Evolutionary conservation across 2,888 invertebrate genomes (phyloP), one percentile per base, ranked within the genome.

Genomic region (Dynastes tityus): DNA sequence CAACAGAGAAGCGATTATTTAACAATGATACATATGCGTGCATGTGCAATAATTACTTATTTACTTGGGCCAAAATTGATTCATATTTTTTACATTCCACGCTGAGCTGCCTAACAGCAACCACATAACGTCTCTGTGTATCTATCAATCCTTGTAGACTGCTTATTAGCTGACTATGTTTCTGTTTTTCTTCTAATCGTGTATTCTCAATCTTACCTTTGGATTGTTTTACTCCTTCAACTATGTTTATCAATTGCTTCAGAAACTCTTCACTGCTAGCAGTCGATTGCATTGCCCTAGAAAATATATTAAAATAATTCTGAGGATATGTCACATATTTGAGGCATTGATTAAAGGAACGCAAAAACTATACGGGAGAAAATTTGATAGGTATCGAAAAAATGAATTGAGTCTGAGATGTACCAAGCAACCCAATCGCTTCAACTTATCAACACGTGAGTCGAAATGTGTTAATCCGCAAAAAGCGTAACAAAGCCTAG

Each of bases 251-350:
- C 85, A 98, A 95, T 88, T 98, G 97, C 79, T 94, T 92, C 85
- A 98, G 91, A 87, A 98, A 98, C 86, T 98, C 96, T 85, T 97
- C 96, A 83, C 95, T 94, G 37, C 95, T 94, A 81, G 93, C 92
- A 4, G 91, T 89, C 9, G 95, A 95, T 64, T 94, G 92, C 95
- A 97, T 96, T 1, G 97, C 97, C 87, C 96, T 95, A 16, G 86
- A 76, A 86, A 85, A 85, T 61, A 27, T 63, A 74, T 78, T 70
- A 77, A 40, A 70, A 22, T 22, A n/a, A 45, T 9, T 45, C 2
- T 6, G 45, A 45, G 9, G 32, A 32, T 32, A 29, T 32, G 32
- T 32, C 32, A 32, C 32, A 32, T 5, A 32, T 32, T 32, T 32
- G 32, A 32, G 32, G 32, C 32, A 32, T 32, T 32, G 32, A 32